phyloP scores from a whole-genome alignment of 2,888 invertebrate species.

The Pammene fasciana region DNA sequence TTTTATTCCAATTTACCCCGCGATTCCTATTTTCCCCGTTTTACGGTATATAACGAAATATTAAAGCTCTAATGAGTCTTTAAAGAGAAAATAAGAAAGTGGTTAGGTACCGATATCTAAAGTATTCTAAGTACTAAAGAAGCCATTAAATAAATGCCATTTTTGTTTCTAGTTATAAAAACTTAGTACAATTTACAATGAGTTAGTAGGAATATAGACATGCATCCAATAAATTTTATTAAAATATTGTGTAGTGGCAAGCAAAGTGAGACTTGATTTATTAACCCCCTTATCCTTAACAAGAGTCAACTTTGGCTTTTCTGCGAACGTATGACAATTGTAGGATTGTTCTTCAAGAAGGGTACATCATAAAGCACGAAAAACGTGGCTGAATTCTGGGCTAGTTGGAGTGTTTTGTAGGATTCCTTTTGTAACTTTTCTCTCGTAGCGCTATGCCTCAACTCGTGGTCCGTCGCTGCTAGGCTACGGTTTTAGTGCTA shows the following conservation, averaged over 20 bases:
- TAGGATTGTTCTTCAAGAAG: neutral
- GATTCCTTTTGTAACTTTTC: too few relatives aligned
- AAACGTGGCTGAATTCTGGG: neutral
- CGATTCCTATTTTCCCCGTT: too few relatives aligned
- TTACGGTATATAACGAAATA: neutral
- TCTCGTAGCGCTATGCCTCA: too few relatives aligned
- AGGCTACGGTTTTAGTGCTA: too few relatives aligned
- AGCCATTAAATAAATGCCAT: neutral
- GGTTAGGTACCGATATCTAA: neutral
- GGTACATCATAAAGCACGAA: neutral
- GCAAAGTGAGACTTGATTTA: neutral
- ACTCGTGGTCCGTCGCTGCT: too few relatives aligned
- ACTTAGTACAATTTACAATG: neutral
- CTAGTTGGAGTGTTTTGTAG: too few relatives aligned
- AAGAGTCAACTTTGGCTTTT: too few relatives aligned
- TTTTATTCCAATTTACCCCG: too few relatives aligned
- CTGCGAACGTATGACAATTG: too few relatives aligned
- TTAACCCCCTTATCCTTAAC: too few relatives aligned
- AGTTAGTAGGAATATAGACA: neutral
- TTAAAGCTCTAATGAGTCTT: neutral
- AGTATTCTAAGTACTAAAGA: neutral
- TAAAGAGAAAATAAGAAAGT: neutral
- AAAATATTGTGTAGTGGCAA: neutral
- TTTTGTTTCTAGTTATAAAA: neutral
- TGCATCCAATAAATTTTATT: neutral